phyloP scores from a whole-genome alignment of 64 coral and sea anemone genomes.

The Montipora capricornis region DNA sequence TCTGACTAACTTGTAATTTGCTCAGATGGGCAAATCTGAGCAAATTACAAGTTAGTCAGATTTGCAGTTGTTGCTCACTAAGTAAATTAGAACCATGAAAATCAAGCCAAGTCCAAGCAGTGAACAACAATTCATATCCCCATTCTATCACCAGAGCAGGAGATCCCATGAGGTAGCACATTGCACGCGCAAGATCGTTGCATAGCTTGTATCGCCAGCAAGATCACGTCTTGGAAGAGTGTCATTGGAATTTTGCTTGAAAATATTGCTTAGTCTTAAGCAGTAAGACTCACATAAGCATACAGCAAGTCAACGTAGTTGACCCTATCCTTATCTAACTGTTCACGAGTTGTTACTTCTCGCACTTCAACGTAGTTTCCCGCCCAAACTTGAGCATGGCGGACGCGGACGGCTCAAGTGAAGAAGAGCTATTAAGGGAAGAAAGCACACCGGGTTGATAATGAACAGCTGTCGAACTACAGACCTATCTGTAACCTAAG shows the following conservation, averaged over 20 bases:
- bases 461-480: too few relatives aligned
- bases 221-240: background rate
- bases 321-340: background rate
- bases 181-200: background rate
- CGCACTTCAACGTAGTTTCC: background rate
- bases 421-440: too few relatives aligned
- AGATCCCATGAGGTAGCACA: constrained; percentile 72
- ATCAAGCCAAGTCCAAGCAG: too few relatives aligned
- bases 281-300: background rate
- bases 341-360: background rate
- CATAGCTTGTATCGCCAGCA: constrained; percentile 17
- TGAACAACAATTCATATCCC: too few relatives aligned
- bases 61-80: too few relatives aligned
- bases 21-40: too few relatives aligned
- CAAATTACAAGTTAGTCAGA: too few relatives aligned
- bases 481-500: too few relatives aligned
- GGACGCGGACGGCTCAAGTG: background rate
- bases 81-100: too few relatives aligned
- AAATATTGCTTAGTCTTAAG: background rate
- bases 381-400: background rate
- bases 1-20: too few relatives aligned
- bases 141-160: constrained; percentile 21
- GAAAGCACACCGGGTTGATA: background rate
- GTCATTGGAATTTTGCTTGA: background rate
- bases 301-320: background rate